Evolutionary conservation across 2,888 invertebrate species (phyloP), one percentile per base, ranked within the genome.

Genomic region (Stramonita haemastoma): DNA sequence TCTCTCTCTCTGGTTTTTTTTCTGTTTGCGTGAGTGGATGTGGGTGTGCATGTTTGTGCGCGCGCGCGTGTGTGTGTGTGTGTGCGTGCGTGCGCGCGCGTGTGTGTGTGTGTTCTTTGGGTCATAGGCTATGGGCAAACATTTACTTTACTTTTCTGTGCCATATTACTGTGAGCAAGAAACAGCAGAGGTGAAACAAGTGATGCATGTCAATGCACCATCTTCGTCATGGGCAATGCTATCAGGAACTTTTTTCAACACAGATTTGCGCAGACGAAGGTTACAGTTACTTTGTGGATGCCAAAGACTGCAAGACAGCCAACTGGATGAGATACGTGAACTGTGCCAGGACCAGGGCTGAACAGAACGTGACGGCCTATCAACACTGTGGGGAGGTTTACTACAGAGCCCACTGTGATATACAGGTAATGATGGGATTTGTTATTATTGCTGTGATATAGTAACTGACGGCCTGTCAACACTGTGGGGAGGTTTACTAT

Each of bases 251-350:
- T n/a, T n/a, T n/a, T n/a, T n/a, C 60, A n/a, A n/a, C n/a, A n/a
- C 73, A 90, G 90, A 60, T 90, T 26, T 56, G 34, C 70, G 70
- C 79, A 36, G 89, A 91, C 79, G 90, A 87, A 22, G 86, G 87
- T 13, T 36, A 87, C 22, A 89, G 79, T 26, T 89, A 91, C 57
- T 91, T 91, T 90, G 90, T 91, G 15, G 90, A 91, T 56, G 91
- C 88, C 85, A 89, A 81, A 83, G 90, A 91, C 81, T 87, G 90
- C n/a, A 70, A 32, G 36, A 46, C 86, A 1, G 90, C 91, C 66
- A 91, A 90, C 73, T 91, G 91, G 91, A 91, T 91, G 91, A 66
- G 91, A 56, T 91, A 79, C 85, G 91, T 90, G 15, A 91, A 91
- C 89, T 91, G 91, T 90, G 91, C 91, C 70, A 84, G 91, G 11